Base-by-base conservation (phyloP, 1,140 invertebrate species). In the Popillia japonica region DNA sequence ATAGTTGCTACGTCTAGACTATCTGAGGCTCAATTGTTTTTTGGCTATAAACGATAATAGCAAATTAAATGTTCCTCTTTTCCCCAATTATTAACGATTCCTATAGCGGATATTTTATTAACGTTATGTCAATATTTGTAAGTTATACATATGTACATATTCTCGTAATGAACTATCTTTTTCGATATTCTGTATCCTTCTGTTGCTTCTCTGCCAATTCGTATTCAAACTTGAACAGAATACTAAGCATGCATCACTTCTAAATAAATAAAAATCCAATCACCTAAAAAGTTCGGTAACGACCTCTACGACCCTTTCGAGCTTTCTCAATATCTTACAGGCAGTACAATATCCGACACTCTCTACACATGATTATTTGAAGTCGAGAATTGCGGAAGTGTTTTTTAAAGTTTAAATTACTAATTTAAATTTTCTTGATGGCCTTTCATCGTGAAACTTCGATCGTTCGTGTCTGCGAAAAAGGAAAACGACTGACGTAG, bases 361-460 rank as follows among this genome's bases (percentile, higher is more conserved):
- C 22, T 22, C 34, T 74, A 74, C 72, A 41, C 41, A 74, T 44
- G 72, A 74, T 74, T 74, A 40, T 74, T 74, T 74, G 40, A 44
- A 74, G 72, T 74, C 40, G 22, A 20, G 40, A 17, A 74, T 74
- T 74, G 40, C 41, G 34, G 27, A 34, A 74, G 41, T 74, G 72
- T 74, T 74, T 42, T 44, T 44, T 74, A 74, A 74, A 74, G 72
- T 74, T 72, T 74, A 74, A 74, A 74, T 74, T 74, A 44, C 34
- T 44, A 74, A 74, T 74, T 74, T 74, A 74, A 74, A 74, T 74
- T 74, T 74, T 74, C 72, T 74, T 74, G 34, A 42, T 74, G 72
- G 20, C 7, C 61, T 68, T 68, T 68, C 61, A 68, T 68, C 27
- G 17, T 23, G 20, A 34, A 10, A 68, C 27, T 27, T 68, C 20